Evolutionary conservation across 2,113 vertebrate species (phyloP).

Genomic region (Takifugu flavidus): DNA sequence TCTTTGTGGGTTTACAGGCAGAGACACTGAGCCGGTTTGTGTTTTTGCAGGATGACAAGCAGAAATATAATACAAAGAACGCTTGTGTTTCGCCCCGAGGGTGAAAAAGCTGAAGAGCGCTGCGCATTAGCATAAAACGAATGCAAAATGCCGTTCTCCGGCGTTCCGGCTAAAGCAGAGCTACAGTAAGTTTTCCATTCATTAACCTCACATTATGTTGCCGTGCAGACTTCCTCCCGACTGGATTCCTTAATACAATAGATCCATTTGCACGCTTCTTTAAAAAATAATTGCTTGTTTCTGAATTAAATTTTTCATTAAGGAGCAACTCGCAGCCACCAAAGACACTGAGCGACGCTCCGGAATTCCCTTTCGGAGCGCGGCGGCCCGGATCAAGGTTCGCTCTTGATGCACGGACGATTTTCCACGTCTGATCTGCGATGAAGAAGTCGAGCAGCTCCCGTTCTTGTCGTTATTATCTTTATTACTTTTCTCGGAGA

Average conservation of each 20-base stretch:
- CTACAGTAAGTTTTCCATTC: constrained; percentile 52
- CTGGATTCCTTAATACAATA: constrained; percentile 24
- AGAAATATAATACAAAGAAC: constrained; percentile 59
- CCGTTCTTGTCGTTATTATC: too few species aligned
- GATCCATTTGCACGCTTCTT: constrained; percentile 25
- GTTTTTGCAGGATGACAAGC: constrained; percentile 55
- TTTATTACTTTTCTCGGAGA: too few species aligned
- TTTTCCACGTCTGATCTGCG: background rate
- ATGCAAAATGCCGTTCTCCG: constrained; percentile 46
- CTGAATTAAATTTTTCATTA: constrained; percentile 4
- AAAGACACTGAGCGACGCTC: background rate
- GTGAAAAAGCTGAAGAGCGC: constrained; percentile 48
- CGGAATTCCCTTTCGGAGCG: background rate
- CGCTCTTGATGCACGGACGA: too few species aligned
- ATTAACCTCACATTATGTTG: constrained; percentile 52
- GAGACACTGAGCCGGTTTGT: constrained; percentile 41
- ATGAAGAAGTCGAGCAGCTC: background rate
- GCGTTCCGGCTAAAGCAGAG: constrained; percentile 48
- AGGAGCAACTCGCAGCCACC: background rate
- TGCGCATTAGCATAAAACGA: constrained; percentile 71
- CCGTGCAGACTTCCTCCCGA: constrained; percentile 28
- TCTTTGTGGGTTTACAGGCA: constrained; percentile 51
- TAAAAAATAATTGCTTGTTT: constrained; percentile 8
- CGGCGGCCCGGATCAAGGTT: too few species aligned
- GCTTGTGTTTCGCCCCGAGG: constrained; percentile 53